phyloP scores from a whole-genome alignment of 1,140 invertebrate species.

The Stenopsyche tienmushanensis region DNA sequence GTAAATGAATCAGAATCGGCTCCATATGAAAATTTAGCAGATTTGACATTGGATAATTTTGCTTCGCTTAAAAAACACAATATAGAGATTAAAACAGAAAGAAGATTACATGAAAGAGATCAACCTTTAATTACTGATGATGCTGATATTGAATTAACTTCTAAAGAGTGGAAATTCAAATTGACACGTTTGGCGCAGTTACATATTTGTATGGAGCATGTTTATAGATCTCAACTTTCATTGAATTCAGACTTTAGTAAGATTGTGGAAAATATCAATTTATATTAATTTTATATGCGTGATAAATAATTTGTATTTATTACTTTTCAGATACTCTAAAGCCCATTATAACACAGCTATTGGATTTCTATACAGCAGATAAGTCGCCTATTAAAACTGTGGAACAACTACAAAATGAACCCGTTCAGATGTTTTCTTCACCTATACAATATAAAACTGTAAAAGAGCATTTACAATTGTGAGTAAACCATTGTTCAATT shows the following conservation, averaged over 20 bases:
- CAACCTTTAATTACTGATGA: constrained; percentile 53
- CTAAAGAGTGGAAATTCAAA: constrained; percentile 51
- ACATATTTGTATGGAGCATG: constrained; percentile 52
- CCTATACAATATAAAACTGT: constrained; percentile 51
- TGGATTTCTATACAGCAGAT: constrained; percentile 51
- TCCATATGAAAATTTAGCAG: constrained; percentile 50
- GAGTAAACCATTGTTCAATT: not conserved
- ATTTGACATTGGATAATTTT: constrained; percentile 52
- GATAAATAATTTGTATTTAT: not conserved
- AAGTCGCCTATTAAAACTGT: constrained; percentile 52
- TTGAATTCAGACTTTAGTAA: constrained; percentile 51
- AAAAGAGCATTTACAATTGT: constrained; percentile 53
- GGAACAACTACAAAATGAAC: constrained; percentile 51
- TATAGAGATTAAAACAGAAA: constrained; percentile 47
- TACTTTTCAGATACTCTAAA: constrained; percentile 45
- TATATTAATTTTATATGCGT: not conserved
- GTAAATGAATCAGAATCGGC: constrained; percentile 46
- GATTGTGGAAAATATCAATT: constrained; percentile 19
- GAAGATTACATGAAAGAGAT: constrained; percentile 49
- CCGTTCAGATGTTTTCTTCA: constrained; percentile 47
- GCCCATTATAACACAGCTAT: constrained; percentile 46
- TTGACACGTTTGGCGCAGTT: constrained; percentile 53
- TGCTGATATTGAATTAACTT: constrained; percentile 47
- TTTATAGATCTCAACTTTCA: constrained; percentile 49
- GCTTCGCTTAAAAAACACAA: constrained; percentile 53